phyloP scores from a whole-genome alignment of 2,888 invertebrate species.

The Camptogramma bilineatum region DNA sequence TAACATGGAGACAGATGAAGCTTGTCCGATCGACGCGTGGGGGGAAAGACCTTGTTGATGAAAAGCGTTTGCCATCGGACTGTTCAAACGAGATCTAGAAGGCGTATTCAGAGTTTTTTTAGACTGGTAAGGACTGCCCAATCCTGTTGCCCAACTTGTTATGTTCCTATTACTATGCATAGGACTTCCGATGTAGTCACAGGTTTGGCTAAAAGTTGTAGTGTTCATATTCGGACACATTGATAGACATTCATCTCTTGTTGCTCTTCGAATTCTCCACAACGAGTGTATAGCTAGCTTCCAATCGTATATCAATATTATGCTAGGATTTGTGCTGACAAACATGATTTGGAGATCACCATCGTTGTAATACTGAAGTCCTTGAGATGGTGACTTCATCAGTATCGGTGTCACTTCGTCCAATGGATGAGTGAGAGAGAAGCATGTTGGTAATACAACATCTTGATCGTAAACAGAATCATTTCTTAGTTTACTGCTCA shows the following conservation, averaged over 20 bases:
- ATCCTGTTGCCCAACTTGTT: constrained; percentile 67
- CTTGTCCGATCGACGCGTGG: constrained; percentile 77
- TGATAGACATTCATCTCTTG: constrained; percentile 88
- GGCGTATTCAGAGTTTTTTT: constrained; percentile 66
- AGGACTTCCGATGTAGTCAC: constrained; percentile 73
- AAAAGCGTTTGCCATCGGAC: constrained; percentile 78
- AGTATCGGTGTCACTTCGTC: constrained; percentile 96
- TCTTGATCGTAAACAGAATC: constrained; percentile 77
- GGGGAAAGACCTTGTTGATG: constrained; percentile 80
- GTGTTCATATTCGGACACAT: constrained; percentile 85
- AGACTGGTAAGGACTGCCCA: constrained; percentile 76
- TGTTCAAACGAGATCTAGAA: constrained; percentile 69
- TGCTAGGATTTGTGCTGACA: constrained; percentile 90
- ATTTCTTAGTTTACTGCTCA: constrained; percentile 71
- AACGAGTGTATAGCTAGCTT: constrained; percentile 92
- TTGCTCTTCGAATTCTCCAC: constrained; percentile 91
- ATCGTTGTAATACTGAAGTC: constrained; percentile 87
- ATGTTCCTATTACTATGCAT: constrained; percentile 71
- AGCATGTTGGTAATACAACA: constrained; percentile 90
- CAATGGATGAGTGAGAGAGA: constrained; percentile 94
- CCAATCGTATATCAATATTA: constrained; percentile 92
- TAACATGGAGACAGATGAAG: constrained; percentile 76
- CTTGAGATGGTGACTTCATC: constrained; percentile 87
- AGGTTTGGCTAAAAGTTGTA: constrained; percentile 74
- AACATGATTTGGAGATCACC: constrained; percentile 89